phyloP scores from a whole-genome alignment of 2,888 invertebrate genomes.

The Helobdella robusta region DNA sequence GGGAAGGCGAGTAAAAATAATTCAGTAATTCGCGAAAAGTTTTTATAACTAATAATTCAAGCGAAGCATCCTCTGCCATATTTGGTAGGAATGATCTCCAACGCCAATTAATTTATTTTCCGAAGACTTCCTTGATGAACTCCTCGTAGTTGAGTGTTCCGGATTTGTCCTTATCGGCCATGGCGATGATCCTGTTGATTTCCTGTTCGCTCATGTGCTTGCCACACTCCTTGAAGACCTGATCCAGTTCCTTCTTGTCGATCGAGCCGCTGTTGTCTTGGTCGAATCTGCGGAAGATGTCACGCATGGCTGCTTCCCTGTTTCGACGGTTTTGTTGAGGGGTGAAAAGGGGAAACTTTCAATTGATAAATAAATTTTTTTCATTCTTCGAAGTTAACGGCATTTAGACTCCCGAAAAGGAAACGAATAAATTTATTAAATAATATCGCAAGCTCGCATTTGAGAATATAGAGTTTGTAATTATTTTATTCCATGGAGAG shows the following conservation, averaged over 20 bases:
- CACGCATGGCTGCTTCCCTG: conserved; percentile 30
- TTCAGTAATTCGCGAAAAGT: no score
- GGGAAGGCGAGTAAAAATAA: no score
- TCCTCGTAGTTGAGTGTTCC: conserved; percentile 32
- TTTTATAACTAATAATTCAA: no score
- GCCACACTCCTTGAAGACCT: conserved; percentile 27
- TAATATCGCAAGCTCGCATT: no score
- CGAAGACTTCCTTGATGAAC: conserved; percentile 32
- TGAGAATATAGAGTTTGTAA: no score
- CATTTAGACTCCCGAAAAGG: no score
- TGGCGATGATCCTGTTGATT: conserved; percentile 23
- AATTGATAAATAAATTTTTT: background rate
- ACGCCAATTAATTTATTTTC: no score
- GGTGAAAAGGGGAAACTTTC: background rate
- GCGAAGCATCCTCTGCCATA: no score
- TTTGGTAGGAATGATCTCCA: no score
- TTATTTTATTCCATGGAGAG: no score
- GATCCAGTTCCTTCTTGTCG: conserved; percentile 26
- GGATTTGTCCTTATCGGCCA: conserved; percentile 30
- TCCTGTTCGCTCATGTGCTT: conserved; percentile 23
- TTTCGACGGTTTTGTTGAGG: background rate
- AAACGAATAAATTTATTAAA: no score
- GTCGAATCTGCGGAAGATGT: conserved; percentile 30
- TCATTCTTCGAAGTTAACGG: no score
- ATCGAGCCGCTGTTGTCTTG: conserved; percentile 30